phyloP scores from a whole-genome alignment of 2,113 vertebrate species.

The Anguilla japonica region DNA sequence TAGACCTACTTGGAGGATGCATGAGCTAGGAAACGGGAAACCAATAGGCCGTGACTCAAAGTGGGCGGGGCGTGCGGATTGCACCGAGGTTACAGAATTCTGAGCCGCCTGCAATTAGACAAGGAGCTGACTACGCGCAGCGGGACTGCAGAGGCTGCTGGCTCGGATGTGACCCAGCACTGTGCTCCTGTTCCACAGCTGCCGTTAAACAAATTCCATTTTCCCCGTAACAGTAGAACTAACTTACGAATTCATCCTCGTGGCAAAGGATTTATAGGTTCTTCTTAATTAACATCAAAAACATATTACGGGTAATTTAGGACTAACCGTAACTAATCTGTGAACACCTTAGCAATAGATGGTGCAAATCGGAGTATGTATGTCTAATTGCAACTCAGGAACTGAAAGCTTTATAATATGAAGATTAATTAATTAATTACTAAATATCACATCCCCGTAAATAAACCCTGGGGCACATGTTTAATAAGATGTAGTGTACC shows the following conservation, averaged over 20 bases:
- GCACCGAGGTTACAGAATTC: constrained; percentile 40
- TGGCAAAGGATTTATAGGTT: neutral
- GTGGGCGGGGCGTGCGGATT: constrained; percentile 38
- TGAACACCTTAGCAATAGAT: neutral
- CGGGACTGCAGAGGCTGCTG: constrained; percentile 29
- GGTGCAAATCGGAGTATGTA: neutral
- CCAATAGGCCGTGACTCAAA: neutral
- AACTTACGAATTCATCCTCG: neutral
- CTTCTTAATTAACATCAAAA: neutral
- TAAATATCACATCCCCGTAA: neutral
- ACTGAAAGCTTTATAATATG: neutral
- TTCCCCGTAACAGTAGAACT: neutral
- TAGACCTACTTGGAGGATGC: too few species aligned
- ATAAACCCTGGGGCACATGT: neutral
- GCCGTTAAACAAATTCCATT: neutral
- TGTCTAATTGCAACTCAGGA: neutral
- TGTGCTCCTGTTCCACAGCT: neutral
- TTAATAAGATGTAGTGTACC: neutral
- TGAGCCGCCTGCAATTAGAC: constrained; percentile 41
- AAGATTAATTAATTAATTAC: neutral
- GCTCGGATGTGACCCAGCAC: constrained; percentile 18
- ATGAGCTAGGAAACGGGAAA: neutral
- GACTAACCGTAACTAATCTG: neutral
- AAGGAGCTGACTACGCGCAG: constrained; percentile 26
- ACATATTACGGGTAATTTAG: neutral